Base-by-base conservation (phyloP, 1,140 invertebrate species). In the Mya arenaria region DNA sequence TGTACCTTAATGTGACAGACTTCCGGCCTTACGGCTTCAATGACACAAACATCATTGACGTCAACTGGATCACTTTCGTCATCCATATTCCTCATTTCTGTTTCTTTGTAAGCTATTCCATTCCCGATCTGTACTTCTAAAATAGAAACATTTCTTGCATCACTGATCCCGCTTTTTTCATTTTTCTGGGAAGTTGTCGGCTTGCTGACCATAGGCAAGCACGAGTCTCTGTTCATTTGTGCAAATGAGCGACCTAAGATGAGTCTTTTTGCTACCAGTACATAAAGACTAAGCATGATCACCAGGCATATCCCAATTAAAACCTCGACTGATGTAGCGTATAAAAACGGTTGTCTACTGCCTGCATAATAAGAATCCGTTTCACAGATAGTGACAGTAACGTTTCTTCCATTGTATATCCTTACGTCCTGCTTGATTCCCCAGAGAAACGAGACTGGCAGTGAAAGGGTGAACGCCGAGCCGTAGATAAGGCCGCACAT, bases 351-450 rank as follows among this genome's bases (percentile, higher is more conserved):
- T 30, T 63, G 25, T 1, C 32, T 23, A 17, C 58, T 63, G 10
- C n/a, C 23, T n/a, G 44, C 41, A 28, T 32, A 75, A 4, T 28
- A 17, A 28, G 13, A 1, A n/a, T 75, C 73, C 52, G 28, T 75
- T 65, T 75, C 73, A 60, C 73, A 75, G 2, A 48, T 6, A 0
- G 73, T 63, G 0, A 75, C 73, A 32, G 19, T 75, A 10, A 75
- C 58, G 6, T 19, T 68, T 0, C 15, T 13, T 10, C 55, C 36
- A n/a, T 63, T 63, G 55, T 75, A 63, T 25, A 63, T 5, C 8
- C 48, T 10, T 25, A 1, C 44, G 8, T 62, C 15, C 28, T 32
- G 17, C 17, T 48, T 36, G 13, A 52, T 15, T 44, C 73, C 73
- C 73, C 73, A 75, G 30, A 44, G 32, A 39, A 75, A n/a, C 23